phyloP scores from a whole-genome alignment of 2,888 invertebrate species.

The Blera fallax region DNA sequence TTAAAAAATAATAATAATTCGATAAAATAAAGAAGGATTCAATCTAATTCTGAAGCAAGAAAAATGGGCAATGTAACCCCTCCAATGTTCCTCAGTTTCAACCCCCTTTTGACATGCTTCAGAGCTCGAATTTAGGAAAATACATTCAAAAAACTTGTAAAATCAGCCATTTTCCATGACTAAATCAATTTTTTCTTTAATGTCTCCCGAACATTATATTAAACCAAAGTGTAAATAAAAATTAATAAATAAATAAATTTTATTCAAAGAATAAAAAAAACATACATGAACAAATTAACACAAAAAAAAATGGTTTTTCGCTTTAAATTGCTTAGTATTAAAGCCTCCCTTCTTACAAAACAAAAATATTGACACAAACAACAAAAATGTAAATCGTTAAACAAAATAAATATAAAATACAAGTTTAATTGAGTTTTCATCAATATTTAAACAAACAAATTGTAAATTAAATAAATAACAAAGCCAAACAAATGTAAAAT shows the following conservation, averaged over 20 bases:
- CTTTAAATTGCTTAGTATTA: conserved; percentile 52
- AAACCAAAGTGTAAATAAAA: not conserved
- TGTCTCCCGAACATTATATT: not conserved
- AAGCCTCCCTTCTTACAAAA: conserved; percentile 26
- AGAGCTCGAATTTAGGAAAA: too few relatives aligned
- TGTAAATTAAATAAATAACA: conserved; percentile 41
- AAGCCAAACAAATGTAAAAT: conserved; percentile 10
- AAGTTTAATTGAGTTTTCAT: not conserved
- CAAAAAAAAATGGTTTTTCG: conserved; percentile 43
- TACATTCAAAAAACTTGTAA: too few relatives aligned
- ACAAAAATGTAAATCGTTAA: not conserved
- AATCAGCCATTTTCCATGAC: not conserved
- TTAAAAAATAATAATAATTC: too few relatives aligned
- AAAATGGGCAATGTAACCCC: too few relatives aligned
- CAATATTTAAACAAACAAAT: not conserved
- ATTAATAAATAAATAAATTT: not conserved
- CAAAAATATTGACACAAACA: conserved; percentile 25
- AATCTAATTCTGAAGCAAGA: not conserved
- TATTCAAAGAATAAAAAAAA: not conserved
- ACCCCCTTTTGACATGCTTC: too few relatives aligned
- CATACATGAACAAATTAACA: not conserved
- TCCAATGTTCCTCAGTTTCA: too few relatives aligned
- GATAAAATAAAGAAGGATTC: too few relatives aligned
- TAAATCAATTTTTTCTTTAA: not conserved
- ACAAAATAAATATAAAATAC: not conserved